Conservation (phyloP, 2,888 invertebrate species). For the Bugulina stolonifera region DNA sequence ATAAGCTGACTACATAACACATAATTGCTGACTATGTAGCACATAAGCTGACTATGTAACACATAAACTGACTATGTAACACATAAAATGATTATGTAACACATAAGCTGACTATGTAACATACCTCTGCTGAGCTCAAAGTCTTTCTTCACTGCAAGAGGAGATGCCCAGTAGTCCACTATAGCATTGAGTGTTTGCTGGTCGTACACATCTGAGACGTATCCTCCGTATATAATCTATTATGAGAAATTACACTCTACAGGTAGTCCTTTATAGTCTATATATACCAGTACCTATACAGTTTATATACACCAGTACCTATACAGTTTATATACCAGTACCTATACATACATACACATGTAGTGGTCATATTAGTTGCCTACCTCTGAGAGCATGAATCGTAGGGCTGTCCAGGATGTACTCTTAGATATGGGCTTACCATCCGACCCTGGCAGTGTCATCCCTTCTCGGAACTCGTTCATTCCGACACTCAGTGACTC, state of each 20-base stretch:
- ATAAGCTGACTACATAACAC: too few species aligned
- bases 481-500: slow-evolving; percentile 40
- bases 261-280: too few species aligned
- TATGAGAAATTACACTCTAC: too few species aligned
- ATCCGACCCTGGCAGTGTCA: slow-evolving; percentile 39
- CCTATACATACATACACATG: too few species aligned
- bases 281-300: too few species aligned
- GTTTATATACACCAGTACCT: too few species aligned
- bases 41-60: too few species aligned
- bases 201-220: slow-evolving; percentile 45
- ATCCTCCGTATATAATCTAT: slow-evolving; percentile 47
- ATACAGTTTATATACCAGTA: too few species aligned
- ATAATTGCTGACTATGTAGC: too few species aligned
- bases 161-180: slow-evolving; percentile 52
- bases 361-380: too few species aligned
- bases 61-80: too few species aligned
- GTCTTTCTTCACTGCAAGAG: slow-evolving; percentile 50
- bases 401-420: slow-evolving; percentile 47
- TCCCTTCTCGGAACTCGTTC: slow-evolving; percentile 45
- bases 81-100: too few species aligned
- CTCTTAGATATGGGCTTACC: slow-evolving; percentile 38
- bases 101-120: not conserved
- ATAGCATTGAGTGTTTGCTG: slow-evolving; percentile 47
- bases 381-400: slow-evolving; percentile 50
- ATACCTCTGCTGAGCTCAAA: slow-evolving; percentile 52